phyloP scores from a whole-genome alignment of 2,797 vertebrate genomes.

The Australoheros facetus region DNA sequence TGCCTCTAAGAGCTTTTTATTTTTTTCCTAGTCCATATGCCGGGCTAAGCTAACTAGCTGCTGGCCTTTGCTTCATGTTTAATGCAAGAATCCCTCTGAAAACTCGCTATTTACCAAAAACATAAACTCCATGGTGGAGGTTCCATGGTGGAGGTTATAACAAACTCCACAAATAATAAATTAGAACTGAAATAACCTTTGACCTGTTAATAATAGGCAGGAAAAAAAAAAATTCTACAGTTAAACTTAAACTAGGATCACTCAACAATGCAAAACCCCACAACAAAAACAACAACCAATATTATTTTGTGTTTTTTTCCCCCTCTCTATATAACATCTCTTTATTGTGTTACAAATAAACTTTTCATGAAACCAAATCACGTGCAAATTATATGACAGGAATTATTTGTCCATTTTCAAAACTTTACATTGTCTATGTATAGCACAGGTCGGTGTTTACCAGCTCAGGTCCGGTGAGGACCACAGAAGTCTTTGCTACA shows the following conservation, averaged over 20 bases:
- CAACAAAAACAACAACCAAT: not conserved
- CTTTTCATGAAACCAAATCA: not conserved
- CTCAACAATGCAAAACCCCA: not conserved
- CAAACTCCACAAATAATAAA: not conserved
- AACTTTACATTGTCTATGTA: conserved; percentile 10
- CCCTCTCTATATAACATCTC: too few relatives aligned
- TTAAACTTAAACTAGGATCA: not conserved
- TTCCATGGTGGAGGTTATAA: too few relatives aligned
- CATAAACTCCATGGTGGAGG: too few relatives aligned
- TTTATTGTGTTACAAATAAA: not conserved
- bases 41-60: too few relatives aligned
- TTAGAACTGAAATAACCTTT: not conserved
- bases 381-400: not conserved
- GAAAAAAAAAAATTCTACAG: not conserved
- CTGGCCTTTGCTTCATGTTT: too few relatives aligned
- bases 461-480: conserved; percentile 82
- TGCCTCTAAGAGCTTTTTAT: too few relatives aligned
- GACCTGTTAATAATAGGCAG: not conserved
- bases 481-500: conserved; percentile 70
- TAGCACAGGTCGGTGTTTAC: conserved; percentile 62
- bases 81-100: too few relatives aligned
- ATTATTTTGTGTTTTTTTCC: not conserved
- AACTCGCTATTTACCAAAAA: too few relatives aligned
- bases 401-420: not conserved
- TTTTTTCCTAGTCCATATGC: too few relatives aligned